These are phyloP conservation scores for Drosophila sordidula DNA, from an alignment of 2,888 invertebrate species.

Conservation along the genomic window DNA sequence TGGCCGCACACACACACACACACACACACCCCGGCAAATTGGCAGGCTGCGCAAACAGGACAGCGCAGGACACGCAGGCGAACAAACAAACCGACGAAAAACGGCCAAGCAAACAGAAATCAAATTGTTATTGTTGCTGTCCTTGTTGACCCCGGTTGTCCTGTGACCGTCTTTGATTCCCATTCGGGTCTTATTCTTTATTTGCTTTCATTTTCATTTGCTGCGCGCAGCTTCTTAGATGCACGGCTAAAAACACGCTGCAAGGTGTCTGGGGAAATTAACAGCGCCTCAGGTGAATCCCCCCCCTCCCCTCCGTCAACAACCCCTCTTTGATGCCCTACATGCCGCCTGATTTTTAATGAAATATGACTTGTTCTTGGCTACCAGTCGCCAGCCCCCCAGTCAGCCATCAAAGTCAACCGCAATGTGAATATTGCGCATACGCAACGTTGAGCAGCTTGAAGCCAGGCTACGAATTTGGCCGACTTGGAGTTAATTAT, in stretches of 20 bases:
- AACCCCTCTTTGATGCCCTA: neutral
- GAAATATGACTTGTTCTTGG: constrained; percentile 62
- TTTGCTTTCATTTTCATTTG: constrained; percentile 50
- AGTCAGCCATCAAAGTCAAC: constrained; percentile 50
- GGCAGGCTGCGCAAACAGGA: constrained; percentile 19
- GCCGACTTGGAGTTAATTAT: constrained; percentile 62
- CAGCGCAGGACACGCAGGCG: constrained; percentile 5
- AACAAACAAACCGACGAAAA: constrained; percentile 49
- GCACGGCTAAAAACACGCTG: constrained; percentile 25
- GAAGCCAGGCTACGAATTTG: constrained; percentile 12
- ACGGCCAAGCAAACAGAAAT: constrained; percentile 66
- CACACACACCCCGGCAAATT: neutral
- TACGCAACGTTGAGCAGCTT: constrained; percentile 68
- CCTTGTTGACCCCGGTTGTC: constrained; percentile 35
- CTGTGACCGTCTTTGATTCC: constrained; percentile 27
- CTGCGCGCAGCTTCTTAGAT: constrained; percentile 22
- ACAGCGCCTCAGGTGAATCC: constrained; percentile 65
- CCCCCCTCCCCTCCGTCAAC: too few relatives aligned
- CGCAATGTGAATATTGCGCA: constrained; percentile 59
- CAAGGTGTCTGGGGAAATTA: constrained; percentile 76
- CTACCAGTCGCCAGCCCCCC: neutral
- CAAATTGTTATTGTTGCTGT: constrained; percentile 65
- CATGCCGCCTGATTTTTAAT: constrained; percentile 55
- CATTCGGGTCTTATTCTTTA: constrained; percentile 10
- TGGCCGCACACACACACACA: neutral